phyloP scores from a whole-genome alignment of 1,140 invertebrate species.

The Trichoplusia ni region DNA sequence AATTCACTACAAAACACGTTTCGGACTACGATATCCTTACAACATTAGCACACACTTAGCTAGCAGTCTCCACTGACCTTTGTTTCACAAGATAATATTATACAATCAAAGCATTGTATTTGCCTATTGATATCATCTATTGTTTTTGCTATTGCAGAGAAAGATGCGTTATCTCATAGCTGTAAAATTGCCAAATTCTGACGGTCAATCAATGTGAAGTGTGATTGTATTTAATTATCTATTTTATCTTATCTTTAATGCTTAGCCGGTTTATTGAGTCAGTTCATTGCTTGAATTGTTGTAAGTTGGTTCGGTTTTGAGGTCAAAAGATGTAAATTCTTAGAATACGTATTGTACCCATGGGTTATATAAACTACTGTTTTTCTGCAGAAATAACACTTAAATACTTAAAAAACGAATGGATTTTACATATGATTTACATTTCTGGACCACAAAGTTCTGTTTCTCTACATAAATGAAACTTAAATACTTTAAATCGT shows the following conservation, averaged over 20 bases:
- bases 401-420: background rate
- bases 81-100: background rate
- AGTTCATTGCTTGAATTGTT: too few species aligned
- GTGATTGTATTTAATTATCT: background rate
- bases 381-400: too few species aligned
- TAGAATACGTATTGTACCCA: too few species aligned
- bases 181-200: background rate
- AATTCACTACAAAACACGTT: too few species aligned
- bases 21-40: background rate
- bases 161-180: background rate
- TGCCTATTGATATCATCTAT: conserved; percentile 1
- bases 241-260: background rate
- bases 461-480: too few species aligned
- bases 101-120: conserved; percentile 15
- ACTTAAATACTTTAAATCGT: too few species aligned
- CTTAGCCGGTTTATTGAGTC: too few species aligned
- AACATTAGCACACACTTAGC: background rate
- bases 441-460: too few species aligned
- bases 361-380: too few species aligned
- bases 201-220: conserved; percentile 2
- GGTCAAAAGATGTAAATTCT: too few species aligned
- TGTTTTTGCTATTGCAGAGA: conserved; percentile 10
- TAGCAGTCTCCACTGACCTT: background rate
- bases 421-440: background rate
- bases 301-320: too few species aligned